Conservation (phyloP, 2,888 invertebrate species). For the Masnerella sp. region DNA sequence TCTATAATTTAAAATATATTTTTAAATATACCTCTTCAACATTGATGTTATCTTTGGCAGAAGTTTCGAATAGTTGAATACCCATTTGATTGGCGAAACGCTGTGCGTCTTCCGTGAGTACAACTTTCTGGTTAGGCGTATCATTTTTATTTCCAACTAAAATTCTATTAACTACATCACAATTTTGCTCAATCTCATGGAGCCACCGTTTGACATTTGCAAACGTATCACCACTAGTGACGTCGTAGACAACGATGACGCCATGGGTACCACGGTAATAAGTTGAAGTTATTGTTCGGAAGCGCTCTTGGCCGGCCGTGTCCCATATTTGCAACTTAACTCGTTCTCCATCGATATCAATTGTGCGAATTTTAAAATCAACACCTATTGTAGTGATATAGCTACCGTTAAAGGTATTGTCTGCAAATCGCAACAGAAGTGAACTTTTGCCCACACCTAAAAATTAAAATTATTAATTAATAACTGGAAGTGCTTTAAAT, state of each 20-base stretch:
- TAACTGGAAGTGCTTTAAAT: too few relatives aligned
- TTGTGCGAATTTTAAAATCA: slow-evolving; percentile 99
- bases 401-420: slow-evolving; percentile 98
- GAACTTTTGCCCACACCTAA: slow-evolving; percentile 99
- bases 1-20: too few relatives aligned
- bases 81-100: slow-evolving; percentile 98
- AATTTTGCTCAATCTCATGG: slow-evolving; percentile 99
- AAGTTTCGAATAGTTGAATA: slow-evolving; percentile 98
- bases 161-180: slow-evolving; percentile 99
- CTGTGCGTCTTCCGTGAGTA: slow-evolving; percentile 97
- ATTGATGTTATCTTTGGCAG: slow-evolving; percentile 99
- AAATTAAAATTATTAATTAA: too few relatives aligned
- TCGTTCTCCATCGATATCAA: slow-evolving; percentile 92
- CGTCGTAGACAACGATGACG: slow-evolving; percentile 99
- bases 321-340: slow-evolving; percentile 99
- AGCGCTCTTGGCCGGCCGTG: slow-evolving; percentile 97
- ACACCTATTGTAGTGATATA: slow-evolving; percentile 99
- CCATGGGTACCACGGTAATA: slow-evolving; percentile 99
- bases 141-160: slow-evolving; percentile 99
- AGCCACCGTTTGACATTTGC: slow-evolving; percentile 99
- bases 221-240: slow-evolving; percentile 98
- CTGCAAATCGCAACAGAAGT: slow-evolving; percentile 95
- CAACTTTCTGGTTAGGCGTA: slow-evolving; percentile 95
- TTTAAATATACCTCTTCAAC: slow-evolving; percentile 97
- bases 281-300: slow-evolving; percentile 99